Evolutionary conservation across 2,797 vertebrate species (phyloP), one percentile per base, ranked within the genome.

Genomic region (Tragopan temminckii): DNA sequence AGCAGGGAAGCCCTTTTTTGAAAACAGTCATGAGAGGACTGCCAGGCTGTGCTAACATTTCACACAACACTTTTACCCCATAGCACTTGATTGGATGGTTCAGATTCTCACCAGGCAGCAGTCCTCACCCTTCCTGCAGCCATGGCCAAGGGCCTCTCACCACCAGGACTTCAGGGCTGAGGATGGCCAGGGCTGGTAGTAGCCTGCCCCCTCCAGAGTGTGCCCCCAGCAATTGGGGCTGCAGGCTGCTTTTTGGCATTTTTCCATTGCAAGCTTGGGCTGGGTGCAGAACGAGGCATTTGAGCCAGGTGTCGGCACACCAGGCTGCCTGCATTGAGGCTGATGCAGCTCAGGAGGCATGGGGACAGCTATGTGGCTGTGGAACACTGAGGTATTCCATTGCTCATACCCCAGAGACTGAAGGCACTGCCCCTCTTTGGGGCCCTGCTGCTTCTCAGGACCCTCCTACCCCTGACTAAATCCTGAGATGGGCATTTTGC

Each of bases 41-140:
- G n/a, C 5, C 33, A 62, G 18, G 17, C 59, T 29, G 7, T 38
- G 58, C 36, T 27, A 61, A 27, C 18, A 9, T 19, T 62, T 33
- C 27, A 13, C 5, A 9, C 17, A 38, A 17, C 0, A 1, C 6
- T 68, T 80, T 77, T 62, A 21, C 24, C 29, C 6, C 2, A 1
- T 13, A 24, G n/a, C 24, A n/a, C 6, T 1, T 69, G 36, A 8
- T 5, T 42, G 8, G 27, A 21, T 33, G 17, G 13, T 23, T 82
- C n/a, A 43, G 29, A 8, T 27, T 6, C 10, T 19, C 10, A 46
- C 2, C 18, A 66, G 67, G 42, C 0, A 0, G 5, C 13, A 1
- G 9, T 62, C 7, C 27, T 68, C 43, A 45, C 33, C 10, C 23
- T 42, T 9, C 13, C 13, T 69, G n/a, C 36, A 11, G 29, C 19